A percentile compares a stretch with the other conserved stretches of the same genome.
phyloP scores from a whole-genome alignment of 2,113 vertebrate genomes.

The Mus musculus region GRCm39 chr7:91595001-91595500 shows the following conservation, averaged over 20 bases:
- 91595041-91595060: constrained; percentile 49
- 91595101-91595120: background rate
- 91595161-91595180: background rate
- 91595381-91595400: background rate
- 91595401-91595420: constrained; percentile 1
- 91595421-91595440: background rate
- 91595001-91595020: constrained; percentile 44
- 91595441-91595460: background rate
- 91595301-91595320: background rate
- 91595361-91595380: background rate
- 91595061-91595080: constrained; percentile 31
- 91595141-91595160: background rate
- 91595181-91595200: background rate
- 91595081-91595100: background rate
- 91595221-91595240: background rate
- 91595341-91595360: background rate
- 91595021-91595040: background rate
- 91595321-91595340: background rate
- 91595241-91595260: background rate
- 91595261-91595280: background rate
- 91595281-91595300: background rate
- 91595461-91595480: background rate
- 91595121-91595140: constrained; percentile 21
- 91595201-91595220: background rate
- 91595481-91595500: background rate